phyloP scores from a whole-genome alignment of 2,113 vertebrate species.

The Heterocephalus glaber region DNA sequence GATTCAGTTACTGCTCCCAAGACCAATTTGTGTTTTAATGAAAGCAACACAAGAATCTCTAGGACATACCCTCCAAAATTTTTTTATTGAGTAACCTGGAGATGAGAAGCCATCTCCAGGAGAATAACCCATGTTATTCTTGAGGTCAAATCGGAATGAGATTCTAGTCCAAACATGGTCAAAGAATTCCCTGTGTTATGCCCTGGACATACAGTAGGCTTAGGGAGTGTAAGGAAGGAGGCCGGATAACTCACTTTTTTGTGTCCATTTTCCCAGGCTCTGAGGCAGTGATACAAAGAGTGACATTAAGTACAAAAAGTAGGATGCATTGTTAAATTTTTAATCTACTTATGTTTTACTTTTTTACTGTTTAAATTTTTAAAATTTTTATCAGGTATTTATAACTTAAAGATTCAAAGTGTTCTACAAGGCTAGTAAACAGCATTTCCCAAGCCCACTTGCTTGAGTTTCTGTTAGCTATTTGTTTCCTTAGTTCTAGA shows the following conservation, averaged over 20 bases:
- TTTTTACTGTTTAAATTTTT: background rate
- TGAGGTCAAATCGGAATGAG: background rate
- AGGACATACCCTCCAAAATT: background rate
- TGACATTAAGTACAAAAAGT: background rate
- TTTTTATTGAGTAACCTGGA: conserved; percentile 12
- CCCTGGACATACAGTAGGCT: background rate
- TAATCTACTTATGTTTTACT: background rate
- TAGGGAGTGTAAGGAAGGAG: background rate
- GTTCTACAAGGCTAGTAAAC: no score
- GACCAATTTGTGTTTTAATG: background rate
- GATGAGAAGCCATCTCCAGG: no score
- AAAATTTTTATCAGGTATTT: background rate
- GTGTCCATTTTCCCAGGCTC: background rate
- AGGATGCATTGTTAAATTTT: background rate
- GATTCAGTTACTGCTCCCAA: background rate
- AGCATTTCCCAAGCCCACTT: background rate
- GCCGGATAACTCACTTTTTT: background rate
- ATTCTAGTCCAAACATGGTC: background rate
- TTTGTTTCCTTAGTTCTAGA: background rate
- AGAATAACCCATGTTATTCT: background rate
- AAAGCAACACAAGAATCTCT: background rate
- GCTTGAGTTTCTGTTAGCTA: background rate
- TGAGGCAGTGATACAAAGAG: background rate
- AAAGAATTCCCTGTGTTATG: background rate
- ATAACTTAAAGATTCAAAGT: background rate